phyloP scores from a whole-genome alignment of 2,113 vertebrate genomes.

The Andinoacara biseriatus region DNA sequence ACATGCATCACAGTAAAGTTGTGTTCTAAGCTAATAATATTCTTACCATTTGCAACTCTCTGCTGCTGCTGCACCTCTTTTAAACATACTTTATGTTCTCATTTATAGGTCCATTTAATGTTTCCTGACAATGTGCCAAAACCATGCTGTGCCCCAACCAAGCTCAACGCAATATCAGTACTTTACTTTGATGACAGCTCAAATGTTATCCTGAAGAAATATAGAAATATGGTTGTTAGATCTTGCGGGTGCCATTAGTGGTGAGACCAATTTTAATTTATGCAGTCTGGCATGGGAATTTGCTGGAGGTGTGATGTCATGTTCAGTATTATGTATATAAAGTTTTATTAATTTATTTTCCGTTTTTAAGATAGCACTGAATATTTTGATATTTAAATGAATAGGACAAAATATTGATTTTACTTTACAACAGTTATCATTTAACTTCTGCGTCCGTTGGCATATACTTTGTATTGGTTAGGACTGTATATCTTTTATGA shows the following conservation, averaged over 20 bases:
- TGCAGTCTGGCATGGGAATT: slow-evolving; percentile 58
- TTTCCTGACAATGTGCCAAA: slow-evolving; percentile 99
- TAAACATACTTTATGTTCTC: slow-evolving; percentile 35
- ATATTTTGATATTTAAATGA: slow-evolving; percentile 76
- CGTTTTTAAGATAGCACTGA: slow-evolving; percentile 85
- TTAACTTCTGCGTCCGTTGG: slow-evolving; percentile 64
- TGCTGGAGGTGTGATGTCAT: slow-evolving; percentile 83
- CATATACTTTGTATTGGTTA: slow-evolving; percentile 64
- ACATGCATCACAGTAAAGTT: slow-evolving; percentile 6
- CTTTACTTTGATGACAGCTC: slow-evolving; percentile 99
- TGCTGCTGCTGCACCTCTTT: slow-evolving; percentile 27
- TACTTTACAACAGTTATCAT: slow-evolving; percentile 38
- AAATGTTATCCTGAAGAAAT: slow-evolving; percentile 99
- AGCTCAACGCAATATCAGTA: slow-evolving; percentile 98
- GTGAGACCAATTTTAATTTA: slow-evolving; percentile 50
- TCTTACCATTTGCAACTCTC: slow-evolving; percentile 21
- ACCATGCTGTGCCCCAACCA: slow-evolving; percentile 98
- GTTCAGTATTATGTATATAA: slow-evolving; percentile 98
- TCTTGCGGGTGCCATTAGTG: slow-evolving; percentile 96
- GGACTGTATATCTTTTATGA: slow-evolving; percentile 29
- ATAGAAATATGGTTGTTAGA: slow-evolving; percentile 98
- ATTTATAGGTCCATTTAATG: slow-evolving; percentile 95
- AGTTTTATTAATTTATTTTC: slow-evolving; percentile 96
- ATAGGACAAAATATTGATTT: slow-evolving; percentile 61
- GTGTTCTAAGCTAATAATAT: slow-evolving; percentile 8